Evolutionary conservation across 2,113 vertebrate genomes (phyloP).

Genomic region (Sphaerodactylus townsendi): DNA sequence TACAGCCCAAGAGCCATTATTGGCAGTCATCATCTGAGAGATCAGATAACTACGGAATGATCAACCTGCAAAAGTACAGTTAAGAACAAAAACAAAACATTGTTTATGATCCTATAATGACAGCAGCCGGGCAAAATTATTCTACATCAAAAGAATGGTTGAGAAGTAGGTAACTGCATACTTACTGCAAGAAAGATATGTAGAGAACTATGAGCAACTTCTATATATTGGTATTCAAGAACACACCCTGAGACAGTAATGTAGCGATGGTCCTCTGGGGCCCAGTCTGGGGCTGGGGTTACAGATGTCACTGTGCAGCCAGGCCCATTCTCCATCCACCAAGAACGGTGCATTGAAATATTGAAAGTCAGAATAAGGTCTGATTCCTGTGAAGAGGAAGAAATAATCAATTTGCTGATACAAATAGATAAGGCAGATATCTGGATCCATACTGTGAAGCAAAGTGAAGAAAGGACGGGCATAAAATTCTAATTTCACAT

Average conservation of each 20-base stretch:
- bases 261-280: constrained; percentile 97
- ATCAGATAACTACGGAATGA: no score
- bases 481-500: neutral
- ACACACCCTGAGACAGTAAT: constrained; percentile 96
- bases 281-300: constrained; percentile 95
- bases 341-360: constrained; percentile 99
- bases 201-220: constrained; percentile 96
- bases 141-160: neutral
- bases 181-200: constrained; percentile 98
- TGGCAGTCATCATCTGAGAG: no score
- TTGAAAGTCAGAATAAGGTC: constrained; percentile 99
- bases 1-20: no score
- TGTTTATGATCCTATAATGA: neutral
- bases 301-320: constrained; percentile 96
- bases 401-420: neutral
- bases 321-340: constrained; percentile 99
- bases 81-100: no score
- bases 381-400: constrained; percentile 84
- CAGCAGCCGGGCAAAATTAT: constrained; percentile 2
- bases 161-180: constrained; percentile 56
- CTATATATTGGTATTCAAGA: constrained; percentile 97
- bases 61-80: no score
- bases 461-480: neutral
- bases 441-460: neutral
- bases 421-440: neutral